Base-by-base conservation (phyloP, 2,888 invertebrate species). In the Didymodactylos carnosus region DNA sequence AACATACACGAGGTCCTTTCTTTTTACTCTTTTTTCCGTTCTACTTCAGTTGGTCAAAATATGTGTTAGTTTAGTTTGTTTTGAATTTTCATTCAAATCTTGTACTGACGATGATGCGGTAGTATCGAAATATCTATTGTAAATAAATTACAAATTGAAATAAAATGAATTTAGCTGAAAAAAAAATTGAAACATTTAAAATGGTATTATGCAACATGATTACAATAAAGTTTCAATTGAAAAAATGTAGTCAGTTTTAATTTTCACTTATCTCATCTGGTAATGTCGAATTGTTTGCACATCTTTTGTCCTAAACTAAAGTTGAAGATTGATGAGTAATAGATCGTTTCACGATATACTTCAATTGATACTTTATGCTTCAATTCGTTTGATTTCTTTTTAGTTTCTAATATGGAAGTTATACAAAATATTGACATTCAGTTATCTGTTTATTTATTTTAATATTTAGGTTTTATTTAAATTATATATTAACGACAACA, bases 241-340 rank as follows among this genome's bases (percentile, higher is more conserved):
- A 35, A 53, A 53, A 29, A 29, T 53, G 16, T 16, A 53, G 19
- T 19, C 19, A 13, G 35, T 7, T 35, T 2, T 19, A 53, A 29
- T 53, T 27, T 27, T 35, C 53, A 53, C 16, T 29, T 16, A 35
- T 91, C 80, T 90, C 93, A 0, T 94, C 94, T 0, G 94, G 94
- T 0, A 84, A 94, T 1, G 91, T 95, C 0, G 94, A 95, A 84
- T 95, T 94, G 0, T 95, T 94, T 84, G 91, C 92, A 75, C 87
- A 94, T 72, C 85, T 95, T 23, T 84, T 95, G 72, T 93, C 94
- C 0, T 95, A 95, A 80, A 93, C 92, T 13, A 95, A 95, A 86
- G 94, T 94, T 73, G 95, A 95, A 83, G 92, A 93, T n/a, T 86
- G 94, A 71, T 94, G 95, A 40, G 94, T 95, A 76, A 95, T 95